phyloP scores from a whole-genome alignment of 2,113 vertebrate genomes.

The Astur gentilis region DNA sequence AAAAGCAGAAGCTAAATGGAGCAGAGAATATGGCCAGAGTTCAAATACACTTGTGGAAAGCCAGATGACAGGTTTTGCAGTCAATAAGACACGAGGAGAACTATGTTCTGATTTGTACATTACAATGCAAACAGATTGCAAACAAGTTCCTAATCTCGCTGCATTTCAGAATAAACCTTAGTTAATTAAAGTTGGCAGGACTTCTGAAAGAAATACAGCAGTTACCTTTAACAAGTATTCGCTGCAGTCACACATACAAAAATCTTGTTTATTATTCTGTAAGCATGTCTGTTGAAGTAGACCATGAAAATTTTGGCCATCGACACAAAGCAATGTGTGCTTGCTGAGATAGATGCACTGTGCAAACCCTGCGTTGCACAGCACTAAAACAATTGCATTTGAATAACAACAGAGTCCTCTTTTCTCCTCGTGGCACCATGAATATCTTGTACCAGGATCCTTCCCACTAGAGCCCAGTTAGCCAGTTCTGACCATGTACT shows the following conservation, averaged over 20 bases:
- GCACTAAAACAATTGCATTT: background rate
- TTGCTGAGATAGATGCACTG: background rate
- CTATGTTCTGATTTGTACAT: background rate
- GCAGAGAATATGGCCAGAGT: background rate
- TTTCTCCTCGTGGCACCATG: accelerated
- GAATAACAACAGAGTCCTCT: background rate
- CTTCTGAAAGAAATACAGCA: background rate
- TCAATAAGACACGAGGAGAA: background rate
- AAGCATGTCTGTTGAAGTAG: background rate
- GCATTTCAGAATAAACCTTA: background rate
- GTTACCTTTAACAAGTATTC: background rate
- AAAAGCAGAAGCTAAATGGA: background rate
- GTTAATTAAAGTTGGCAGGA: constrained; percentile 34
- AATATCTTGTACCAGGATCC: background rate
- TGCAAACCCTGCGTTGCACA: background rate
- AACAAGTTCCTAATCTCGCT: background rate
- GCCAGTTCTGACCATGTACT: accelerated
- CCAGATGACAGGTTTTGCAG: background rate
- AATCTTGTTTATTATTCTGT: background rate
- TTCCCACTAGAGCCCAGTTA: background rate
- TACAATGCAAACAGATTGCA: constrained; percentile 3
- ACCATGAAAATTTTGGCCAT: background rate
- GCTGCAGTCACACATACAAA: background rate
- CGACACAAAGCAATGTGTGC: background rate
- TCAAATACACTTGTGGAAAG: background rate